These are phyloP conservation scores for Lithobates sylvaticus DNA, from an alignment of 2,797 vertebrate species.

Conservation along the genomic window DNA sequence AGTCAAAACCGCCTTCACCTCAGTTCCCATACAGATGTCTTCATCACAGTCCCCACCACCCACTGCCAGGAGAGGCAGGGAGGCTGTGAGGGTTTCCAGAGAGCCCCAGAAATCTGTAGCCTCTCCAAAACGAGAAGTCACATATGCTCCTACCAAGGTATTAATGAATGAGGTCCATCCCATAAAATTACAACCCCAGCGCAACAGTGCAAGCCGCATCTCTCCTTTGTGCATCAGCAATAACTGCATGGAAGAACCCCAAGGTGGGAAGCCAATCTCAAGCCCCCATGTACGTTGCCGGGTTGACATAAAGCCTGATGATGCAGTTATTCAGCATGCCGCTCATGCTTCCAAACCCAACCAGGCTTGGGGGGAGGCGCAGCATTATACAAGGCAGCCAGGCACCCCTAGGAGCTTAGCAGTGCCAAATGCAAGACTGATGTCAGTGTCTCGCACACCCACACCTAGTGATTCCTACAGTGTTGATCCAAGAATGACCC, in stretches of 20 bases:
- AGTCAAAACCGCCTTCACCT: slow-evolving; percentile 81
- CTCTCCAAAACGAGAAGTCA: slow-evolving; percentile 80
- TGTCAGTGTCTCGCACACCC: slow-evolving; percentile 84
- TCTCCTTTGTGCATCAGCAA: slow-evolving; percentile 87
- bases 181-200: slow-evolving; percentile 93
- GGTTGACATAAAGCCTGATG: slow-evolving; percentile 94
- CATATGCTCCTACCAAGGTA: slow-evolving; percentile 77
- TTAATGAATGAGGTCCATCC: slow-evolving; percentile 95
- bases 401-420: slow-evolving; percentile 82
- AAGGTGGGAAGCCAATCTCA: slow-evolving; percentile 72
- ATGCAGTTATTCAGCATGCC: slow-evolving; percentile 86
- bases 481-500: slow-evolving; percentile 82
- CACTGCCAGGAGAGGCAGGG: slow-evolving; percentile 78
- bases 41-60: slow-evolving; percentile 73
- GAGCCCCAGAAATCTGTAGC: slow-evolving; percentile 77
- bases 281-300: slow-evolving; percentile 92
- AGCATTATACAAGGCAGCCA: slow-evolving; percentile 79
- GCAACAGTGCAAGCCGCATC: slow-evolving; percentile 84
- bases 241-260: slow-evolving; percentile 82
- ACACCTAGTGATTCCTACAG: slow-evolving; percentile 92
- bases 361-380: slow-evolving; percentile 71
- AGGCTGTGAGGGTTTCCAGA: slow-evolving; percentile 72
- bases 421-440: slow-evolving; percentile 80
- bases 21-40: slow-evolving; percentile 83
- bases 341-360: slow-evolving; percentile 72